Evolutionary conservation across 2,888 invertebrate genomes (phyloP).

Genomic region (Boloria euphrosyne): DNA sequence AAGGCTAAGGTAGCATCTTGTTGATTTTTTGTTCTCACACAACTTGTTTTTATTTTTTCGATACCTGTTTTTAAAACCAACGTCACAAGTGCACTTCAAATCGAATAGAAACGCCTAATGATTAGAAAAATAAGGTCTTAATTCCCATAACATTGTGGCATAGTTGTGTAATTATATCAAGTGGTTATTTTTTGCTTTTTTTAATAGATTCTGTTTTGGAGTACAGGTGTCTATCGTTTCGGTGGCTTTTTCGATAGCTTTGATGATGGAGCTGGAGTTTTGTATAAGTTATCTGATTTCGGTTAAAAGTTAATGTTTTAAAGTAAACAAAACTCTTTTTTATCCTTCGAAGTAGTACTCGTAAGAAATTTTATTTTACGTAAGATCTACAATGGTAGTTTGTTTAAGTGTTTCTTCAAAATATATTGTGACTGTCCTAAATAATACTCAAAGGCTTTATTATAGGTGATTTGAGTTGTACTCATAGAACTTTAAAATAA

Average conservation of each 20-base stretch:
- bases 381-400: no score
- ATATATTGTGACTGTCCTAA: no score
- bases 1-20: constrained; percentile 9
- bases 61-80: constrained; percentile 13
- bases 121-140: neutral
- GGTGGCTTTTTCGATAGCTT: constrained; percentile 7
- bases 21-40: constrained; percentile 17
- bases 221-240: constrained; percentile 9
- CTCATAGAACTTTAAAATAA: no score
- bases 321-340: no score
- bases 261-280: neutral
- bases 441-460: no score
- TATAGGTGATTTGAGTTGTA: no score
- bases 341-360: no score
- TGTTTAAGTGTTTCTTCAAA: no score
- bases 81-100: neutral
- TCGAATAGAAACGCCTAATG: neutral
- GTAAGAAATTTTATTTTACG: no score
- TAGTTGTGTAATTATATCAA: neutral
- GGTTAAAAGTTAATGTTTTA: neutral
- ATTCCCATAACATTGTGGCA: neutral
- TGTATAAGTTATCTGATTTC: neutral
- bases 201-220: neutral
- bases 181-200: neutral
- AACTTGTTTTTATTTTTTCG: constrained; percentile 15